Evolutionary conservation across 2,797 vertebrate genomes (phyloP).

Genomic region (Helicolenus hilgendorfi): DNA sequence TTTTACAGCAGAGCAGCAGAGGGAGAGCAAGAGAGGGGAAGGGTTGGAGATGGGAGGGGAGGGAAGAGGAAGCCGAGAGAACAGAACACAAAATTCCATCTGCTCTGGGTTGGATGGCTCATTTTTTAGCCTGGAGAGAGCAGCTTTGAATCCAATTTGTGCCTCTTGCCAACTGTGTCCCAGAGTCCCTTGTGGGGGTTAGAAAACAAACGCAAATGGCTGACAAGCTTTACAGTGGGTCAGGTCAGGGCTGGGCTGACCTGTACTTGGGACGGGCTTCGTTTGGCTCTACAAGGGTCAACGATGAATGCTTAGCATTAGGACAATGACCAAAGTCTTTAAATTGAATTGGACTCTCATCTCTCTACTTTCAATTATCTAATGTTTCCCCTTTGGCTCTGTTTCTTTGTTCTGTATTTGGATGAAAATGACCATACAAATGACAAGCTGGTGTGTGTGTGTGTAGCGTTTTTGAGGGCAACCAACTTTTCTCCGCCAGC

Average conservation of each 20-base stretch:
- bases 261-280: conserved; percentile 38
- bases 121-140: conserved; percentile 88
- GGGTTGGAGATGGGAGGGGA: conserved; percentile 57
- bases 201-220: conserved; percentile 74
- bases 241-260: conserved; percentile 64
- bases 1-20: conserved; percentile 69
- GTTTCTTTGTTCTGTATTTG: not conserved
- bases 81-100: conserved; percentile 89
- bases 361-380: not conserved
- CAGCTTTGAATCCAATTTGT: conserved; percentile 89
- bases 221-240: conserved; percentile 71
- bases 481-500: conserved; percentile 6
- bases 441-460: conserved; percentile 10
- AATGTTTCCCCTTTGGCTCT: not conserved
- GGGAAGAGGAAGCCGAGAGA: conserved; percentile 68
- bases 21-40: conserved; percentile 49
- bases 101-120: conserved; percentile 88
- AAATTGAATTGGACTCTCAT: conserved; percentile 37
- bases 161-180: conserved; percentile 89
- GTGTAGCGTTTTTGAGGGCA: conserved; percentile 3
- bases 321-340: conserved; percentile 37
- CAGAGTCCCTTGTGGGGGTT: conserved; percentile 83
- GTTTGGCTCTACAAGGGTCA: conserved; percentile 29
- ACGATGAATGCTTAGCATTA: conserved; percentile 17
- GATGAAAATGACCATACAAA: conserved; percentile 16